phyloP scores from a whole-genome alignment of 2,888 invertebrate genomes.

The Selenia dentaria region DNA sequence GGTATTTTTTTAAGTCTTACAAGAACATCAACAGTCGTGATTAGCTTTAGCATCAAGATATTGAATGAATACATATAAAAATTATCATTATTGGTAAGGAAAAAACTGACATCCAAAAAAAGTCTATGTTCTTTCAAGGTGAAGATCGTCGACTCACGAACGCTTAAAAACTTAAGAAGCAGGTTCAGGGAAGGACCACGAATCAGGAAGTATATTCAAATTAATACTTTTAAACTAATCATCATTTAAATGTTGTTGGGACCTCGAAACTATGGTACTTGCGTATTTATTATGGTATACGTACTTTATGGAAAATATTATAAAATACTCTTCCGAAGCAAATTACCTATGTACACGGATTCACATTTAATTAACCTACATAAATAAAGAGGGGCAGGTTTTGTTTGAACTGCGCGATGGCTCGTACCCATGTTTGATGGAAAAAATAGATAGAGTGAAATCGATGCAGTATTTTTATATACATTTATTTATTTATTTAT shows the following conservation, averaged over 20 bases:
- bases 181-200: slow-evolving; percentile 71
- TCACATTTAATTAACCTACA: too few species aligned
- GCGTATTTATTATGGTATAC: too few species aligned
- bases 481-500: too few species aligned
- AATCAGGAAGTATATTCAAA: slow-evolving; percentile 69
- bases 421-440: too few species aligned
- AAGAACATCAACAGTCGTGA: slow-evolving; percentile 69
- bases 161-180: slow-evolving; percentile 64
- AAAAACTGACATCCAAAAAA: slow-evolving; percentile 70
- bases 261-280: slow-evolving; percentile 9
- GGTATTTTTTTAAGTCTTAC: slow-evolving; percentile 52
- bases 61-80: slow-evolving; percentile 74
- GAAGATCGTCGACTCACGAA: slow-evolving; percentile 72
- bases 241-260: slow-evolving; percentile 36
- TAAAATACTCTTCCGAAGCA: too few species aligned
- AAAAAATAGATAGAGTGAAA: too few species aligned
- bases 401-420: too few species aligned
- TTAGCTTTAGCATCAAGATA: slow-evolving; percentile 68
- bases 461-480: too few species aligned
- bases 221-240: slow-evolving; percentile 52
- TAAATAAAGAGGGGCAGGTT: too few species aligned
- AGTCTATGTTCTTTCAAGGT: slow-evolving; percentile 73
- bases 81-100: slow-evolving; percentile 70
- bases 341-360: too few species aligned
- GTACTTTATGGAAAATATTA: too few species aligned